phyloP scores from a whole-genome alignment of 2,888 invertebrate species.

The Drosophila incognita region DNA sequence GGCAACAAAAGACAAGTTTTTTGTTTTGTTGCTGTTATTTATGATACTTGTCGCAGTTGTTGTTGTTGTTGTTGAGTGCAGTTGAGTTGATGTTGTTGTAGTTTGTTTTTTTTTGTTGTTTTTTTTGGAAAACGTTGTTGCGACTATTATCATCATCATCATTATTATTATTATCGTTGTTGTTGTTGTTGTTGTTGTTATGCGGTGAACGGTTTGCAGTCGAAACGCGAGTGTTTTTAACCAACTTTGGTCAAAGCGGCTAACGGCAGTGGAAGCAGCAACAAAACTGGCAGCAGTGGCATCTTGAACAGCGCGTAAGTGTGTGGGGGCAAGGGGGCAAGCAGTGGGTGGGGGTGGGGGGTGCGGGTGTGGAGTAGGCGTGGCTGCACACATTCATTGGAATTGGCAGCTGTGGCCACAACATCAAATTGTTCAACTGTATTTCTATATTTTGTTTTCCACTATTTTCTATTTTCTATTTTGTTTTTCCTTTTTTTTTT shows the following conservation, averaged over 20 bases:
- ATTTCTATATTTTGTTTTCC: slow-evolving; percentile 1
- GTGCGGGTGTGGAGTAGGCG: not conserved
- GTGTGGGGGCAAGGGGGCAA: slow-evolving; percentile 8
- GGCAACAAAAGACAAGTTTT: slow-evolving; percentile 47
- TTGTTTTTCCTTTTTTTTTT: not conserved
- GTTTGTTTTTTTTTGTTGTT: slow-evolving; percentile 35
- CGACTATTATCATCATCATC: slow-evolving; percentile 25
- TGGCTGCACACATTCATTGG: slow-evolving; percentile 25
- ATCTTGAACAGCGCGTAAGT: slow-evolving; percentile 41
- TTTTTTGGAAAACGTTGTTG: slow-evolving; percentile 27
- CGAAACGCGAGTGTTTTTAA: slow-evolving; percentile 65
- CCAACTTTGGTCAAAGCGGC: slow-evolving; percentile 71
- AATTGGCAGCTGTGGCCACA: slow-evolving; percentile 38
- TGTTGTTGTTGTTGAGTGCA: slow-evolving; percentile 43
- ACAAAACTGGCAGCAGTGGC: slow-evolving; percentile 4
- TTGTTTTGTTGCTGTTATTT: slow-evolving; percentile 39
- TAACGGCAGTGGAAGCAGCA: slow-evolving; percentile 19
- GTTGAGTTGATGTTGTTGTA: slow-evolving; percentile 40
- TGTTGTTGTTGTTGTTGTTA: slow-evolving; percentile 51
- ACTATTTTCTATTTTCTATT: not conserved
- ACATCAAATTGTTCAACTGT: not conserved
- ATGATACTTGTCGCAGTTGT: slow-evolving; percentile 33
- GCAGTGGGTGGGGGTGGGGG: no score
- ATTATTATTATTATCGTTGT: slow-evolving; percentile 43
- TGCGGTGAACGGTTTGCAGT: slow-evolving; percentile 57